These are phyloP conservation scores for Drosophila ambigua DNA, from an alignment of 1,140 invertebrate species.

Conservation along the genomic window DNA sequence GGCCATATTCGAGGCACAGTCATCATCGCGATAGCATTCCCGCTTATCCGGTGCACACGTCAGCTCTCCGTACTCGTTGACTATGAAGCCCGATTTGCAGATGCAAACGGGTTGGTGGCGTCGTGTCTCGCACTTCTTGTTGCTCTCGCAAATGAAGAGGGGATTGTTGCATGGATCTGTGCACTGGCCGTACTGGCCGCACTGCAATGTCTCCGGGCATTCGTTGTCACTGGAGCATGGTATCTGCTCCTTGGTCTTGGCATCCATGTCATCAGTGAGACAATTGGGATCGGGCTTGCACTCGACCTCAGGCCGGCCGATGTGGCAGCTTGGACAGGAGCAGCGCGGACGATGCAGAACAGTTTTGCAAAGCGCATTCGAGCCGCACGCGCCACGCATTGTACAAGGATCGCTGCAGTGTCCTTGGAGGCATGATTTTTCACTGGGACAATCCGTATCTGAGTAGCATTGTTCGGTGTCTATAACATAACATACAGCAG, in stretches of 20 bases:
- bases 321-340: slow-evolving; percentile 93
- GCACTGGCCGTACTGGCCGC: slow-evolving; percentile 89
- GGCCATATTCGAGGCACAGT: slow-evolving; percentile 93
- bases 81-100: slow-evolving; percentile 93
- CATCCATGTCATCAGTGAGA: slow-evolving; percentile 85
- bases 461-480: slow-evolving; percentile 93
- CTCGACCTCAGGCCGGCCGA: slow-evolving; percentile 90
- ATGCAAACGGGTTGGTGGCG: slow-evolving; percentile 93
- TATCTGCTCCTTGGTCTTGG: slow-evolving; percentile 84
- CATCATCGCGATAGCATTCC: slow-evolving; percentile 91
- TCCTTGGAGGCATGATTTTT: slow-evolving; percentile 94
- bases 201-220: slow-evolving; percentile 91
- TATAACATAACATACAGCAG: slow-evolving; percentile 84
- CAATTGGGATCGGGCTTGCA: slow-evolving; percentile 92
- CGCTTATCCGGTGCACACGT: slow-evolving; percentile 91
- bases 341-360: slow-evolving; percentile 92
- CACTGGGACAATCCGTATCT: slow-evolving; percentile 94
- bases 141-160: slow-evolving; percentile 88
- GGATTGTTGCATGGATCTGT: slow-evolving; percentile 89
- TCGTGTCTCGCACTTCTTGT: slow-evolving; percentile 94
- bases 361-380: slow-evolving; percentile 93
- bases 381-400: slow-evolving; percentile 93
- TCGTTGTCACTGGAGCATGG: slow-evolving; percentile 88
- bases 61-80: slow-evolving; percentile 93
- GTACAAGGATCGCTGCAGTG: slow-evolving; percentile 95